phyloP scores from a whole-genome alignment of 2,797 vertebrate species.

The Alouatta caraya region DNA sequence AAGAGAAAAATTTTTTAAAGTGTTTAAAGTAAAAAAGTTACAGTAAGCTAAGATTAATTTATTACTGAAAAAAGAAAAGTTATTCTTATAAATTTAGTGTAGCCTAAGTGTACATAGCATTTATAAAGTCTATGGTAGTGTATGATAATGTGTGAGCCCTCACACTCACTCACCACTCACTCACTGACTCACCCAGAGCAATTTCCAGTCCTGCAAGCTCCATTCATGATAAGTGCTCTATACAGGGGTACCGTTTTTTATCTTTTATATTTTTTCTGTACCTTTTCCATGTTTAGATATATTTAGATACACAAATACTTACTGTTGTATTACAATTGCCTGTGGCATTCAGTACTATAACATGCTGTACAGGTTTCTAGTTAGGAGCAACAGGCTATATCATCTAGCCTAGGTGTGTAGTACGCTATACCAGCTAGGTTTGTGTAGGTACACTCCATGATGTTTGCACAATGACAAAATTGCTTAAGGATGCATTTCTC shows the following conservation, averaged over 20 bases:
- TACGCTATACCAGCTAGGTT: neutral
- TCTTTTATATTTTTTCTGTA: neutral
- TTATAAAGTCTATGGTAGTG: neutral
- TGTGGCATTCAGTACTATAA: neutral
- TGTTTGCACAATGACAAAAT: neutral
- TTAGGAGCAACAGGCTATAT: neutral
- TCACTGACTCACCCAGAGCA: neutral
- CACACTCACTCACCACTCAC: neutral
- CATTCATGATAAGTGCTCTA: too few species aligned
- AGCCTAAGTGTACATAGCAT: neutral
- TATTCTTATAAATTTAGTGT: neutral
- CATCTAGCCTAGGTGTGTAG: neutral
- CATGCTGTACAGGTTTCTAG: neutral
- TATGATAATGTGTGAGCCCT: neutral
- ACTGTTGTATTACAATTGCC: neutral
- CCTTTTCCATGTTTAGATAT: neutral
- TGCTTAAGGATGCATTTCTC: neutral
- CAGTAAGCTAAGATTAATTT: neutral
- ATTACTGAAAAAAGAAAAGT: neutral
- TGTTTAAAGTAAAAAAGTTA: neutral
- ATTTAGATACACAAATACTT: neutral
- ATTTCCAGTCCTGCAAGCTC: too few species aligned
- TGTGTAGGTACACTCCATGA: neutral
- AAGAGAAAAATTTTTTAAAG: neutral
- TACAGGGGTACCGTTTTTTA: neutral